Evolutionary conservation across 2,113 vertebrate species (phyloP).

Genomic region (Prinia subflava): DNA sequence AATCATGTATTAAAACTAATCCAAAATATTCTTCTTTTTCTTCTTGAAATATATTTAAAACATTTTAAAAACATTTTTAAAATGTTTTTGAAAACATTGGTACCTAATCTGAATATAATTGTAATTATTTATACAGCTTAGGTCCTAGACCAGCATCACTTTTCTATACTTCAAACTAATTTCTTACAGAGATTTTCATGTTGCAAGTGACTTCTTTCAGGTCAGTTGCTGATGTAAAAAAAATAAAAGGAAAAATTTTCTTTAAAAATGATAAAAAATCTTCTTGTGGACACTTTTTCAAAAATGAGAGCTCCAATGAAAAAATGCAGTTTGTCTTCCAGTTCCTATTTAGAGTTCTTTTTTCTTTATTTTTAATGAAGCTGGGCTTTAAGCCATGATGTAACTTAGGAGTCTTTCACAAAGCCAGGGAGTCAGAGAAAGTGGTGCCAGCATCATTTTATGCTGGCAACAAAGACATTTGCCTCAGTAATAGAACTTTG

Average conservation of each 20-base stretch:
- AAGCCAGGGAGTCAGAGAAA: neutral
- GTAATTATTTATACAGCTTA: neutral
- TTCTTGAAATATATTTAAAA: neutral
- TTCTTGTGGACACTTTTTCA: neutral
- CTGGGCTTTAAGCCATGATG: neutral
- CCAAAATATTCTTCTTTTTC: neutral
- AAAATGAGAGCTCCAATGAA: neutral
- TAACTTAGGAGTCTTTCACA: neutral
- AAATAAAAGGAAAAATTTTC: neutral
- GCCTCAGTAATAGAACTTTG: neutral
- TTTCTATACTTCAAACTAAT: neutral
- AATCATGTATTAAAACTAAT: rapidly evolving
- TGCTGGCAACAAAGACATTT: neutral
- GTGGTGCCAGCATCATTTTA: neutral
- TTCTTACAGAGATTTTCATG: neutral
- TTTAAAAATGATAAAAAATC: neutral
- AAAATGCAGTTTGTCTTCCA: neutral
- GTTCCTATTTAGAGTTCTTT: neutral
- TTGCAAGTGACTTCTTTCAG: neutral
- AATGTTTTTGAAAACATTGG: neutral
- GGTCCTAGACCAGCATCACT: neutral
- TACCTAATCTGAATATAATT: neutral
- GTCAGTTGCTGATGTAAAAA: neutral
- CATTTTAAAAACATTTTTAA: rapidly evolving
- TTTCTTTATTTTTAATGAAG: neutral